These are phyloP conservation scores for Nautilus pompilius DNA, from an alignment of 1,140 invertebrate genomes.

Conservation along the genomic window DNA sequence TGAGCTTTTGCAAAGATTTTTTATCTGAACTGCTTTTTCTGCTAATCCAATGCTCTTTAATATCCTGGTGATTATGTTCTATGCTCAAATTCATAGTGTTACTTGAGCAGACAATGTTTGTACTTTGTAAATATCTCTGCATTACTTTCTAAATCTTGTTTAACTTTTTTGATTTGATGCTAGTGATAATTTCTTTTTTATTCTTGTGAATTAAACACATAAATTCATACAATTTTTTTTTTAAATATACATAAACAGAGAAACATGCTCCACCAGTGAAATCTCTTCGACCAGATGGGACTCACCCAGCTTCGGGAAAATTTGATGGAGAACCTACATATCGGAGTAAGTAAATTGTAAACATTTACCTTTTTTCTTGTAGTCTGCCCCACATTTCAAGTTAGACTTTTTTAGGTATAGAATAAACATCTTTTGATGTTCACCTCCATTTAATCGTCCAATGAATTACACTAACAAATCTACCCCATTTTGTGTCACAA, in stretches of 20 bases:
- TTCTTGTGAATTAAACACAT: slow-evolving; percentile 3
- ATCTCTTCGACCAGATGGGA: slow-evolving; percentile 41
- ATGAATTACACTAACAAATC: not conserved
- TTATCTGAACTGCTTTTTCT: too few species aligned
- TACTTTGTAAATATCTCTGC: not conserved
- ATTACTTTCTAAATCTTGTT: not conserved
- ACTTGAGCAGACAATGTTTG: not conserved
- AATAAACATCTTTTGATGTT: not conserved
- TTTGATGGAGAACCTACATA: slow-evolving; percentile 58
- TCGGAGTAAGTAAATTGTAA: slow-evolving; percentile 35
- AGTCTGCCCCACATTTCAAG: not conserved
- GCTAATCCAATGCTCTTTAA: too few species aligned
- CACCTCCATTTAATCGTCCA: not conserved
- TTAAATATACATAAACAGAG: too few species aligned
- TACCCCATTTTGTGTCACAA: not conserved
- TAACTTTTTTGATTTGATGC: not conserved
- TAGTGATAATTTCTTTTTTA: not conserved
- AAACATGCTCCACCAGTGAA: slow-evolving; percentile 41
- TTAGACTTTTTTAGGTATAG: not conserved
- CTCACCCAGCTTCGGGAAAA: slow-evolving; percentile 32
- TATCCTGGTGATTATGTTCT: too few species aligned
- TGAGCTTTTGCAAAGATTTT: too few species aligned
- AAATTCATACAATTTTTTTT: too few species aligned
- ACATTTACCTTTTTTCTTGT: not conserved
- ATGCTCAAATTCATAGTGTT: not conserved